Percentiles rank a stretch among this genome's conserved stretches.
Conservation (phyloP, 1,140 invertebrate species). For the Eueides isabella region DNA sequence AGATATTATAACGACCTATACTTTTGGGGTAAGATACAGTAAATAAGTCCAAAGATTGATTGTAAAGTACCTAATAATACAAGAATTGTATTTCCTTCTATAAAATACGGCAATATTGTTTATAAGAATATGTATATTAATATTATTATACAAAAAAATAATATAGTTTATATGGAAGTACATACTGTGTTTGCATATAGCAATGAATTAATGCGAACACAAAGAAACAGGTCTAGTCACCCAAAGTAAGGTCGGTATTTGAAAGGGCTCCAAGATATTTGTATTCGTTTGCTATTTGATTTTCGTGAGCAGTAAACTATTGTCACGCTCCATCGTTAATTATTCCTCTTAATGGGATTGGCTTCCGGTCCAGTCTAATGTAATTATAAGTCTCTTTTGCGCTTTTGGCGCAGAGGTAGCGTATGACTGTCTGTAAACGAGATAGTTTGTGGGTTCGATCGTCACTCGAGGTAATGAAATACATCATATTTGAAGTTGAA, state of each 20-base stretch:
- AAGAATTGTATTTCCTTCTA: too few relatives aligned
- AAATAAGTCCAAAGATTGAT: too few relatives aligned
- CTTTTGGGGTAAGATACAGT: too few relatives aligned
- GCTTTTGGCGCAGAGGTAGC: too few relatives aligned
- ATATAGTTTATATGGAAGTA: neutral
- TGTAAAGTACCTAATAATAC: too few relatives aligned
- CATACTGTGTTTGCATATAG: slow-evolving; percentile 2
- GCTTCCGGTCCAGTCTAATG: neutral
- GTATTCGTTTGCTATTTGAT: slow-evolving; percentile 40
- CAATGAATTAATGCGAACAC: slow-evolving; percentile 20
- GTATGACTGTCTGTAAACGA: too few relatives aligned
- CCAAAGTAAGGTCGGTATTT: slow-evolving; percentile 68
- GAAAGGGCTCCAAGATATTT: slow-evolving; percentile 59
- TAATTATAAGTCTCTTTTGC: neutral
- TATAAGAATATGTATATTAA: too few relatives aligned
- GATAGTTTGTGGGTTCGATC: too few relatives aligned
- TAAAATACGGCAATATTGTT: too few relatives aligned
- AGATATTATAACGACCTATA: too few relatives aligned
- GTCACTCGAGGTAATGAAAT: too few relatives aligned
- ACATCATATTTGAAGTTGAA: too few relatives aligned
- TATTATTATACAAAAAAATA: neutral
- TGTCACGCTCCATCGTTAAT: slow-evolving; percentile 14
- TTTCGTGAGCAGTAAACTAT: slow-evolving; percentile 41
- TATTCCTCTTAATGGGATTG: slow-evolving; percentile 7
- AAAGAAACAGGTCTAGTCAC: slow-evolving; percentile 55